Evolutionary conservation across 2,888 invertebrate genomes (phyloP).

Genomic region (Plutella xylostella): DNA sequence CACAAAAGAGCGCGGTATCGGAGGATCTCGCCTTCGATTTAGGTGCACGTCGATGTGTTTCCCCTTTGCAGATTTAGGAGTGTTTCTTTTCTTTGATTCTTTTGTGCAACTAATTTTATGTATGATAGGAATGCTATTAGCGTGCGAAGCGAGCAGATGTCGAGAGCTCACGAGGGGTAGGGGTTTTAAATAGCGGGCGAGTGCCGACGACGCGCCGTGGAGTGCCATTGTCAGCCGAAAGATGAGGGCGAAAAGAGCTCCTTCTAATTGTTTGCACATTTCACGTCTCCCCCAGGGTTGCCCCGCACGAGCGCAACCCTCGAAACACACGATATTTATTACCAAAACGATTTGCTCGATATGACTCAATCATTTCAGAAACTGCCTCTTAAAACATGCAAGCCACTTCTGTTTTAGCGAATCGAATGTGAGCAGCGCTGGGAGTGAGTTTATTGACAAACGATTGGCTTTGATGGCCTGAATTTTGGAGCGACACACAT

Average conservation of each 20-base stretch:
- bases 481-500: too few species aligned
- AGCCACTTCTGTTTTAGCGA: too few species aligned
- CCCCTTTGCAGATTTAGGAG: neutral
- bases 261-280: conserved; percentile 67
- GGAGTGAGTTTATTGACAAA: too few species aligned
- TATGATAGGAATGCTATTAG: conserved; percentile 24
- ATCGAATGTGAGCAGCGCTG: too few species aligned
- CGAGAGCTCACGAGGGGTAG: conserved; percentile 38
- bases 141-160: conserved; percentile 56
- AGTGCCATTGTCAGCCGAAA: conserved; percentile 51
- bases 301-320: conserved; percentile 27
- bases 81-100: neutral
- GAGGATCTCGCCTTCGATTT: conserved; percentile 39
- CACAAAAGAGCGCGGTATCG: conserved; percentile 41
- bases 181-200: conserved; percentile 24
- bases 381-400: too few species aligned
- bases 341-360: neutral
- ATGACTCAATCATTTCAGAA: neutral
- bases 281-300: conserved; percentile 34
- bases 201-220: conserved; percentile 2
- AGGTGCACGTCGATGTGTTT: conserved; percentile 8
- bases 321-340: too few species aligned
- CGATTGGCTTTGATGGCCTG: too few species aligned
- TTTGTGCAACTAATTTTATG: neutral
- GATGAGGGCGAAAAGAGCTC: conserved; percentile 43